These are phyloP conservation scores for Daboia siamensis DNA, from an alignment of 2,113 vertebrate species.

Conservation along the genomic window DNA sequence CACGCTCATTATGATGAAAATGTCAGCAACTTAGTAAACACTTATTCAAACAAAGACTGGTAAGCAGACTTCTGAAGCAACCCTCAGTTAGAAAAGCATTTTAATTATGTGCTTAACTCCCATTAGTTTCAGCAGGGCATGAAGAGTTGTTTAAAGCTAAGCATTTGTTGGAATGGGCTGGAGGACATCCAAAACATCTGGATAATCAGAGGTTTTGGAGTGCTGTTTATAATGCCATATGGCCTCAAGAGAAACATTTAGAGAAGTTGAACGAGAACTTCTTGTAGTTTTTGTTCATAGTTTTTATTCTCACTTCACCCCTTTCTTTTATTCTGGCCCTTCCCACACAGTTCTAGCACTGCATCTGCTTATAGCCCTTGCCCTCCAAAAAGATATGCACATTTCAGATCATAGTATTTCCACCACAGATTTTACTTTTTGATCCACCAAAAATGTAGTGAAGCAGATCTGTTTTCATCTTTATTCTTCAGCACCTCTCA, in stretches of 20 bases:
- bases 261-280: conserved; percentile 5
- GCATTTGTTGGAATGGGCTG: conserved; percentile 17
- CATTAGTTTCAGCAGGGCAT: conserved; percentile 20
- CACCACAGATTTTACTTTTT: not conserved
- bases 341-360: not conserved
- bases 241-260: conserved; percentile 20
- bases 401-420: not conserved
- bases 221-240: conserved; percentile 12
- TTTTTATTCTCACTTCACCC: not conserved
- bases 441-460: not conserved
- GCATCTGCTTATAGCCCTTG: not conserved
- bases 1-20: not conserved
- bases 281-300: not conserved
- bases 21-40: conserved; percentile 14
- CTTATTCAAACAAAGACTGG: conserved; percentile 23
- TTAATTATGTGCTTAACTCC: not conserved
- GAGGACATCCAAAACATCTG: conserved; percentile 33
- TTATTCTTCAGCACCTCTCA: not conserved
- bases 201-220: conserved; percentile 13
- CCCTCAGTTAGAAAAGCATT: not conserved
- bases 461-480: not conserved
- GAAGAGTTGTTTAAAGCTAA: conserved; percentile 21
- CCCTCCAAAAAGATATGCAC: not conserved
- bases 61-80: conserved; percentile 2
- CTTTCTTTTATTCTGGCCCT: not conserved